Conservation (phyloP, 1,140 invertebrate genomes). For the Adelges cooleyi region DNA sequence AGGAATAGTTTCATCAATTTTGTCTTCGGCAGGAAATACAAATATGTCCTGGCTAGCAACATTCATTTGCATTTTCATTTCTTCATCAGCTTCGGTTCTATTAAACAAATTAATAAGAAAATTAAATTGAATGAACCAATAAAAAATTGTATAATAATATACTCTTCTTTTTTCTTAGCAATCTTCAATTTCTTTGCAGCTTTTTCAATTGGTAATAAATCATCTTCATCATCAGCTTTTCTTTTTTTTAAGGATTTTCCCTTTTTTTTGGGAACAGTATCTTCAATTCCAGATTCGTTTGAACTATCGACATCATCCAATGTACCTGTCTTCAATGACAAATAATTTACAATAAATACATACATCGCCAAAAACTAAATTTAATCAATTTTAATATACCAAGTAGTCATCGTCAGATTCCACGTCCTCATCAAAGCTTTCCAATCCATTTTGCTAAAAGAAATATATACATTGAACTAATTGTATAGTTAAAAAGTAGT, state of each 20-base stretch:
- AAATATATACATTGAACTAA: constrained; percentile 11
- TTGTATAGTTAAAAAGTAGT: constrained; percentile 22
- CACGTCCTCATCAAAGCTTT: constrained; percentile 32
- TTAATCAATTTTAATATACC: neutral
- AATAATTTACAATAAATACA: constrained; percentile 35
- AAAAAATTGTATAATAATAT: constrained; percentile 33
- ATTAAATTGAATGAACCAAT: constrained; percentile 4
- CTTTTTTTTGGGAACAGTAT: constrained; percentile 37
- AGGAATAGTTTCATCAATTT: constrained; percentile 58
- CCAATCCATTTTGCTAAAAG: constrained; percentile 30
- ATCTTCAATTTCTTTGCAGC: constrained; percentile 67
- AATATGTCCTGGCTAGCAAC: constrained; percentile 61
- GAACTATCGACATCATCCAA: constrained; percentile 33
- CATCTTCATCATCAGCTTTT: constrained; percentile 47
- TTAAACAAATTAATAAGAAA: constrained; percentile 20
- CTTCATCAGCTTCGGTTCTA: constrained; percentile 5
- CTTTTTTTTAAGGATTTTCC: constrained; percentile 44
- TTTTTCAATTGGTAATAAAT: constrained; percentile 75
- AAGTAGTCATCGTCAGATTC: constrained; percentile 30
- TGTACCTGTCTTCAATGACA: constrained; percentile 39
- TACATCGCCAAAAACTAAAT: too few species aligned
- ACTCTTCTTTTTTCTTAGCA: constrained; percentile 54
- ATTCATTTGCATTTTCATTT: constrained; percentile 55
- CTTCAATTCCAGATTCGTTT: constrained; percentile 35
- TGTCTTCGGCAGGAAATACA: constrained; percentile 58